Evolutionary conservation across 2,888 invertebrate species (phyloP).

Genomic region (Noctua fimbriata): DNA sequence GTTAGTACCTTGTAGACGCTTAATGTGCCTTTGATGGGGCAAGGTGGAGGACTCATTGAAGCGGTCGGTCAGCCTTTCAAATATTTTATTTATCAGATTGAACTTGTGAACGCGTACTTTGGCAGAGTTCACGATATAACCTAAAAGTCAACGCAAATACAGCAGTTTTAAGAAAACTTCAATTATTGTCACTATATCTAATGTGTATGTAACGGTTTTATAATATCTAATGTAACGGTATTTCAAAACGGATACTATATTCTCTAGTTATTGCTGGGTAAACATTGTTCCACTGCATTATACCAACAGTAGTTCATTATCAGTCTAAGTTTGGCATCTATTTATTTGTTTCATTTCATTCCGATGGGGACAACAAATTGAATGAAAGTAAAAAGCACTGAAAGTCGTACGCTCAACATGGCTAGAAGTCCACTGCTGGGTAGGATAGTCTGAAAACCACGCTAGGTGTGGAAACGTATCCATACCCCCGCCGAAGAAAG

Average conservation of each 20-base stretch:
- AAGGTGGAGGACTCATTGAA: no score
- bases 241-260: not conserved
- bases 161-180: not conserved
- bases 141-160: not conserved
- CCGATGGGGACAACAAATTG: constrained; percentile 15
- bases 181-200: constrained; percentile 13
- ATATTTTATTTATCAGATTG: not conserved
- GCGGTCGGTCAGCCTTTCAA: not conserved
- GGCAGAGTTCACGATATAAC: not conserved
- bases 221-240: not conserved
- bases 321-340: constrained; percentile 25
- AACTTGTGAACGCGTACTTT: not conserved
- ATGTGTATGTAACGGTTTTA: not conserved
- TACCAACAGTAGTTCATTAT: not conserved
- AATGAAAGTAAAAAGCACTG: not conserved
- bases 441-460: not conserved
- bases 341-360: constrained; percentile 11
- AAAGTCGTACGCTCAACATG: not conserved
- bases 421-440: not conserved
- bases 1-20: no score
- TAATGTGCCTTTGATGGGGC: no score
- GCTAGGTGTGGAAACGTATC: not conserved
- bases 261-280: not conserved
- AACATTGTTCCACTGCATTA: not conserved
- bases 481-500: not conserved